Conservation (phyloP, 53 echinoderm and acorn worm genomes). For the Arbacia lixula region DNA sequence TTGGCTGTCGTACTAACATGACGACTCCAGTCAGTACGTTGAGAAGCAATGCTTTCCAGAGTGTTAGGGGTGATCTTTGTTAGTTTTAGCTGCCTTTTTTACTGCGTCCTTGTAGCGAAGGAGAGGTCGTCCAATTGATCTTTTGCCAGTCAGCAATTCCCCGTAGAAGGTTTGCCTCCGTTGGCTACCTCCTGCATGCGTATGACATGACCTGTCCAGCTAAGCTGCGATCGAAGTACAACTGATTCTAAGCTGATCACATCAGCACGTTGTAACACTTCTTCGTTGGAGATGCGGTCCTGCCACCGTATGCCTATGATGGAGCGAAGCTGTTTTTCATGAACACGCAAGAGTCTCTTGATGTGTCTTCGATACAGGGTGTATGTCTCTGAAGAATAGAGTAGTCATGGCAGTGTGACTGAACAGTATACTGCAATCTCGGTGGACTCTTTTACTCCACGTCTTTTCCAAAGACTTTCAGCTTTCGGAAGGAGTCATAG, state of each 20-base stretch:
- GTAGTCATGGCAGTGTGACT: slow-evolving; percentile 25
- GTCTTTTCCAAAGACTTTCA: slow-evolving; percentile 55
- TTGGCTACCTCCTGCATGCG: slow-evolving; percentile 36
- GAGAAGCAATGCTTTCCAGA: neutral
- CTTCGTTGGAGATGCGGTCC: slow-evolving; percentile 60
- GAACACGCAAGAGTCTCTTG: slow-evolving; percentile 32
- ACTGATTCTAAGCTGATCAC: slow-evolving; percentile 49
- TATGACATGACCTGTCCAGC: too few relatives aligned
- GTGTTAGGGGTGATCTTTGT: slow-evolving; percentile 1
- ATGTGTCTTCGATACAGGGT: slow-evolving; percentile 40
- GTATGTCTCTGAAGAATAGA: slow-evolving; percentile 22
- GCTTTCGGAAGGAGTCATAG: slow-evolving; percentile 25
- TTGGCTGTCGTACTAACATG: neutral
- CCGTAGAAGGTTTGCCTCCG: slow-evolving; percentile 54
- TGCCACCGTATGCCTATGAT: slow-evolving; percentile 56
- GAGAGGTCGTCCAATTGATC: neutral
- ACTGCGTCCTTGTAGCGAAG: neutral
- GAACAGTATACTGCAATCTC: slow-evolving; percentile 45
- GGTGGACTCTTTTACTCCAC: slow-evolving; percentile 36
- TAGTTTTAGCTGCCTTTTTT: slow-evolving; percentile 2
- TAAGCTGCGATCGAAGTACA: slow-evolving; percentile 22
- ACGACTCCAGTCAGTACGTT: neutral
- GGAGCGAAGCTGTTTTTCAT: slow-evolving; percentile 35
- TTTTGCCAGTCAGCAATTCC: slow-evolving; percentile 50
- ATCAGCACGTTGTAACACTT: slow-evolving; percentile 50